Base-by-base conservation (phyloP, 2,797 vertebrate genomes). In the Falco novaeseelandiae region DNA sequence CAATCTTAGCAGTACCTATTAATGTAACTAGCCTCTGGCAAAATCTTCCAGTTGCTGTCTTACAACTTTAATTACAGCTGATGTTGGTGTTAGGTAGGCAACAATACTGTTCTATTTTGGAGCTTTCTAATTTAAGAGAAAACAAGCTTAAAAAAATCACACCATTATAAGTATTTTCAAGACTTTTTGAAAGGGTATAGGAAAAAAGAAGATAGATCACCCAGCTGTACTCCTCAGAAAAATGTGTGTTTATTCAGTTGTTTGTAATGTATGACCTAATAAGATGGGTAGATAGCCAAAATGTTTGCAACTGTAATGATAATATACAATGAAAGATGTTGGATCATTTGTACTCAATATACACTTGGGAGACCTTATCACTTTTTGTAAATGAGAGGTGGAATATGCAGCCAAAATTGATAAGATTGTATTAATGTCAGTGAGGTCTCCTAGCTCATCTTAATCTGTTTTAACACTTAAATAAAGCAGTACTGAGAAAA, bases 11-110 rank as follows among this genome's bases (percentile, higher is more conserved):
- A 87, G 42, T 58, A 59, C 20, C 42, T 86, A n/a, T 76, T 87
- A 90, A 70, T 63, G 42, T 17, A 87, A 58, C 51, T 79, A 88
- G 44, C 32, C 70, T 83, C 76, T 42, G 67, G 83, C 84, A 93
- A 93, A 89, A 61, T 89, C 84, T 97, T 96, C 76, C 79, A 93
- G 14, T 79, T 87, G 18, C 14, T 80, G 58, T 89, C 52, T 32
- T 80, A 38, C 42, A 83, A 7, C 66, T 96, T 96, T 86, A 78
- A 73, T 93, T 93, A 58, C 27, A 44, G 46, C 19, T 81, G 27
- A 23, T 85, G 14, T 30, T 87, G 65, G 32, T 67, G 63, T 90
- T 90, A 89, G 34, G 29, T 73, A 93, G 90, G 65, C 34, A 89
- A 80, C 16, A 54, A 76, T 20, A 21, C 59, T 51, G 59, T 71